A percentile compares a stretch with the other conserved stretches of the same genome.
Conservation (phyloP, 2,888 invertebrate genomes). For the Norana najaformis region DNA sequence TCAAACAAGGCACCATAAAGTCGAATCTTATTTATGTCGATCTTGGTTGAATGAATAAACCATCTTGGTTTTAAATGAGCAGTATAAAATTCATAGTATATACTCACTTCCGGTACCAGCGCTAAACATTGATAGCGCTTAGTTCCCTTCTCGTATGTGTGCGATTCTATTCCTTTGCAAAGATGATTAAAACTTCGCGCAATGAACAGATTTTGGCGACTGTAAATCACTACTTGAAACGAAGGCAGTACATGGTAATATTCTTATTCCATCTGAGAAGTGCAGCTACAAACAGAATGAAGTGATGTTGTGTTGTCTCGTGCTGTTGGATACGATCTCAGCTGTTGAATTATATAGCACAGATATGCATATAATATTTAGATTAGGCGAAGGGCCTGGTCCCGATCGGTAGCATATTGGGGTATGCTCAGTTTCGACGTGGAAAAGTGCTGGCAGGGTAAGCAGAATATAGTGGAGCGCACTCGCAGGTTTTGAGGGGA, state of each 20-base stretch:
- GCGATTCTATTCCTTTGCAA: not conserved
- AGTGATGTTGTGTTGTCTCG: not conserved
- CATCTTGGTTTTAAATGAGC: not conserved
- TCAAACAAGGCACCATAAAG: no score
- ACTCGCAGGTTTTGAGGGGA: no score
- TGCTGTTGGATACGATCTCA: not conserved
- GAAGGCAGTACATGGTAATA: conserved; percentile 37
- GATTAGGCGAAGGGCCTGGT: no score
- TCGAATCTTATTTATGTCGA: no score
- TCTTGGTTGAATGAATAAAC: no score
- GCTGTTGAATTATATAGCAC: not conserved
- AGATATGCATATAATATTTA: no score
- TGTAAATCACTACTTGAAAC: conserved; percentile 37
- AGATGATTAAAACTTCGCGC: conserved; percentile 25
- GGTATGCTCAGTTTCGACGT: no score
- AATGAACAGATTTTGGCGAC: conserved; percentile 34
- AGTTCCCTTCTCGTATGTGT: not conserved
- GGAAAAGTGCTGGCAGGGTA: no score
- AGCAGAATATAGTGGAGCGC: no score
- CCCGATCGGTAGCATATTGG: no score
- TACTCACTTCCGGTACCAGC: not conserved
- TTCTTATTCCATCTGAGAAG: not conserved
- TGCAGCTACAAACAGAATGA: not conserved
- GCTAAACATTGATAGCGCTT: not conserved
- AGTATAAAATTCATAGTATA: not conserved